Base-by-base conservation (phyloP, 53 echinoderm and acorn worm genomes). In the Holothuria leucospilota region DNA sequence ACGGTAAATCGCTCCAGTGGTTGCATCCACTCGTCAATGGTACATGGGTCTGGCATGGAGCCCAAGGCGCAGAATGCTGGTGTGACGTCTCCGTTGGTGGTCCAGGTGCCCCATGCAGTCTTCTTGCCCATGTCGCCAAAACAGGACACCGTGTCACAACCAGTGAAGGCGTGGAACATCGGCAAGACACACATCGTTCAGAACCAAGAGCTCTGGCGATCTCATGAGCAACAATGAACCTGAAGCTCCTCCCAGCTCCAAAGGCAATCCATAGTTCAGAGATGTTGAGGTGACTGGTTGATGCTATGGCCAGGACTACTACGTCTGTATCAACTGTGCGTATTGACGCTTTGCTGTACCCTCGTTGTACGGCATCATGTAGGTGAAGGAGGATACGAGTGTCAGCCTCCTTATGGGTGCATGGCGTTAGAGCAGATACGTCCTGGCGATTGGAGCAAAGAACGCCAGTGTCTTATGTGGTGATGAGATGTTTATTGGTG, bases 281-380 rank as follows among this genome's bases (percentile, higher is more conserved):
- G 84, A 65, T 83, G 83, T 39, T 39, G 70, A 86, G 79, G 52
- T 65, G 2, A 29, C 53, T 29, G 38, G 16, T 63, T 78, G 64
- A 51, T 59, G 71, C 61, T 74, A 82, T 64, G 30, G 88, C 61
- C 42, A 90, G 28, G 21, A 90, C 64, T 61, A 86, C 51, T 58
- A 90, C 90, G 26, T 86, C 82, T 42, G 83, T 86, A 68, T 90
- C 75, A 34, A 90, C 86, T 65, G 89, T 86, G 30, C 63, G 81
- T 40, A 90, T 68, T 56, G 60, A 85, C 51, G 79, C 62, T 79
- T 70, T 46, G 81, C 34, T 86, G 59, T n/a, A n/a, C n/a, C n/a
- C n/a, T n/a, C n/a, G n/a, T n/a, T n/a, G n/a, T n/a, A n/a, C n/a
- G n/a, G n/a, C n/a, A n/a, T n/a, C n/a, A n/a, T n/a, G n/a, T 71